Evolutionary conservation across 2,797 vertebrate species (phyloP), one percentile per base, ranked within the genome.

Genomic region (Vireo griseus): DNA sequence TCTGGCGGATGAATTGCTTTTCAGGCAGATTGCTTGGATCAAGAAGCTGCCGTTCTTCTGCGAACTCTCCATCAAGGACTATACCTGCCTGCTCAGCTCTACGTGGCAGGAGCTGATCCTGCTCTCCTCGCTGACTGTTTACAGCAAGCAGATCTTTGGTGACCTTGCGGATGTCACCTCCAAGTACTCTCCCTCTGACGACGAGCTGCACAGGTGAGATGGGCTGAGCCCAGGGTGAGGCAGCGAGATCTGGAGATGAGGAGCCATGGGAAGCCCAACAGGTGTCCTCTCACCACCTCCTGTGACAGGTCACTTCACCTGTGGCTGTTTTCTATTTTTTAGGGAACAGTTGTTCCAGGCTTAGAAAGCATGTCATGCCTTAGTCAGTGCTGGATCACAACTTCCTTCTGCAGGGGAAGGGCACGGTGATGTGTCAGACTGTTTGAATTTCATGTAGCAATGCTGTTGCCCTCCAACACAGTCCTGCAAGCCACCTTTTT

Each of bases 1-100:
- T n/a, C 98, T 99, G 98, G 99, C 99, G 0, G 99, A 99, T 5
- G 99, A 99, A 97, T 98, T 99, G 93, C 99, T 99, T 65, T 99
- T 99, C 97, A 98, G 99, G 42, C 99, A 99, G 98, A 99, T 99
- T 96, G 98, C 99, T 86, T 99, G 99, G 99, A 99, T 99, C 96
- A 99, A 99, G 98, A 99, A 99, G 98, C 98, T 99, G 97, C 99
- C 99, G 0, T 99, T 99, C 97, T 99, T 99, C 98, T 99, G 99
- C 0, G 99, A 99, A 90, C 98, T 99, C 78, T 99, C 99, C 98
- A 99, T 99, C 95, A 99, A 99, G 96, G 99, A 99, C 98, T 99
- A 99, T 98, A 99, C 99, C 61, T 99, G 99, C 95, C 98, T 99
- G 95, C 98, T 99, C 90, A 99, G 99, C 95, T 99, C 99, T 75